These are phyloP conservation scores for Antennarius striatus DNA, from an alignment of 2,113 vertebrate species.

Conservation along the genomic window DNA sequence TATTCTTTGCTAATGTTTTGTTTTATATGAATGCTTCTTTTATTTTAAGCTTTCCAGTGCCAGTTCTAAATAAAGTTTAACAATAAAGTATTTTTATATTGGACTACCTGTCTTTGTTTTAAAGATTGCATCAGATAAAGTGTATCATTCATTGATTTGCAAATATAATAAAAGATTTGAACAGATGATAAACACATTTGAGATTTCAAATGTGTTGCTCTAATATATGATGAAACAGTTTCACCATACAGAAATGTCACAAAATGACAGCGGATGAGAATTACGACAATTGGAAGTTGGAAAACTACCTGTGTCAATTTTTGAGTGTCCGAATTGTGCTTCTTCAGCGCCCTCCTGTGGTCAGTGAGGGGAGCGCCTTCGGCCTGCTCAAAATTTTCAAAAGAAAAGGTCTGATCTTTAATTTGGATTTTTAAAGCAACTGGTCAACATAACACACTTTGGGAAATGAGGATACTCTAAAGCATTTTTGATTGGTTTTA, in stretches of 20 bases:
- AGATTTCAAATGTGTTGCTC: no score
- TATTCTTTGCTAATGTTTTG: constrained; percentile 19
- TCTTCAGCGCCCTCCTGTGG: constrained; percentile 43
- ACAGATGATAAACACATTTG: no score
- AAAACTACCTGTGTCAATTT: neutral
- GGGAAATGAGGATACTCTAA: neutral
- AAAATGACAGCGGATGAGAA: neutral
- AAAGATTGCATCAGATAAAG: no score
- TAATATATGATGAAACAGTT: no score
- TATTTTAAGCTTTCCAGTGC: constrained; percentile 25
- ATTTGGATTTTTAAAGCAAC: neutral
- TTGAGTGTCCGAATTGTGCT: neutral
- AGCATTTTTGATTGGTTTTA: neutral
- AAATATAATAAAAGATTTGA: no score
- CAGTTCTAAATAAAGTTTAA: constrained; percentile 57
- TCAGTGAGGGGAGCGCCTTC: neutral
- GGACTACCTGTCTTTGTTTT: no score
- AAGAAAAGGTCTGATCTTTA: no score
- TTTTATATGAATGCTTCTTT: constrained; percentile 17
- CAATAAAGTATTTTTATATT: neutral
- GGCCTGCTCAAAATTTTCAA: no score
- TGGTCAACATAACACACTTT: neutral
- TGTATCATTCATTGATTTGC: no score
- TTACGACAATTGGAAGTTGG: neutral
- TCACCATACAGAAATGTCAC: no score